phyloP scores from a whole-genome alignment of 1,140 invertebrate species.

The Spodoptera litura region DNA sequence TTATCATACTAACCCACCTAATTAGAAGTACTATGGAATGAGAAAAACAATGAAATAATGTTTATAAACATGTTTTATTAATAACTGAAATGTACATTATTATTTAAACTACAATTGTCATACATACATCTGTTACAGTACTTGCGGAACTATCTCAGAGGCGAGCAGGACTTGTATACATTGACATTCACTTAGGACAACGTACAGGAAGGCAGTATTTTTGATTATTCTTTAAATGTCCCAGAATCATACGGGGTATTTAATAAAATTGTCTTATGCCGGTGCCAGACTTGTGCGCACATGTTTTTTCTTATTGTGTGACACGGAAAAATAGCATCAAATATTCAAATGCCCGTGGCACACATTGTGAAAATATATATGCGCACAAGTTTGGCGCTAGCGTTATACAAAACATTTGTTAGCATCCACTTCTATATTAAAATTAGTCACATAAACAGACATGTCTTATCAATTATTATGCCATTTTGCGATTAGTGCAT shows the following conservation, averaged over 20 bases:
- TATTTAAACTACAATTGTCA: slow-evolving; percentile 76
- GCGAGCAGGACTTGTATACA: background rate
- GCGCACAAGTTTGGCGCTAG: too few relatives aligned
- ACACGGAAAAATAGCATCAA: too few relatives aligned
- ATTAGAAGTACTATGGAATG: slow-evolving; percentile 1
- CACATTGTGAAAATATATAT: too few relatives aligned
- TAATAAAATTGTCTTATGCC: too few relatives aligned
- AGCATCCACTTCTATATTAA: slow-evolving; percentile 1
- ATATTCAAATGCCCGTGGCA: too few relatives aligned
- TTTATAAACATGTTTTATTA: slow-evolving; percentile 82
- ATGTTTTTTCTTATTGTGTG: too few relatives aligned
- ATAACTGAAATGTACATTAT: slow-evolving; percentile 81
- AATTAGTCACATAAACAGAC: slow-evolving; percentile 30
- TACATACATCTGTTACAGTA: slow-evolving; percentile 72
- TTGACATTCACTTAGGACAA: slow-evolving; percentile 3
- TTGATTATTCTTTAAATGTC: background rate
- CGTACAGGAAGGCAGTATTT: slow-evolving; percentile 8
- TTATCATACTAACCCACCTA: too few relatives aligned
- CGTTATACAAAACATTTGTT: background rate
- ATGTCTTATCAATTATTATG: slow-evolving; percentile 32
- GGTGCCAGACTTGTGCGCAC: too few relatives aligned
- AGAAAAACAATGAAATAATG: slow-evolving; percentile 44
- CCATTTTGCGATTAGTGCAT: slow-evolving; percentile 23
- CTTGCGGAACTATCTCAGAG: slow-evolving; percentile 37
- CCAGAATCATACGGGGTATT: too few relatives aligned